A percentile compares a stretch with the other conserved stretches of the same genome.
phyloP scores from a whole-genome alignment of 2,797 vertebrate genomes.

The Neosalanx taihuensis region DNA sequence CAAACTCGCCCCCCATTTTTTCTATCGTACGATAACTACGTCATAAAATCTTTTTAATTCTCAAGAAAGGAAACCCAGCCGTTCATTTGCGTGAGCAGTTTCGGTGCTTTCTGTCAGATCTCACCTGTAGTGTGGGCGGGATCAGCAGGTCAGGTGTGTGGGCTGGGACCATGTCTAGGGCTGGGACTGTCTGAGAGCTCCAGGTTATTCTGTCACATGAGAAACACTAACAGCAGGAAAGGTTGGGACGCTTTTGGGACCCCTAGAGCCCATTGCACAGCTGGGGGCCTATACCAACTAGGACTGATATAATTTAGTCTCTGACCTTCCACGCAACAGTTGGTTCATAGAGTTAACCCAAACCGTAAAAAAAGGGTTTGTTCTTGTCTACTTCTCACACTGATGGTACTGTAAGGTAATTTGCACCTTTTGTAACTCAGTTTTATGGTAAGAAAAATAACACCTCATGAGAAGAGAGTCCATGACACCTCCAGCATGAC shows the following conservation, averaged over 20 bases:
- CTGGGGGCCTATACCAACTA: too few relatives aligned
- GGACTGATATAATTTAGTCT: too few relatives aligned
- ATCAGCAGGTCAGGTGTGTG: slow-evolving; percentile 21
- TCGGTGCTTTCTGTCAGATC: not conserved
- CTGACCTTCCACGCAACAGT: not conserved
- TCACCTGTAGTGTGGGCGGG: not conserved
- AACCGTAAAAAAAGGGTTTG: not conserved
- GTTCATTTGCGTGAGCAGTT: slow-evolving; percentile 18
- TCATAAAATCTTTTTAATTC: too few relatives aligned
- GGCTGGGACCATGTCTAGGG: slow-evolving; percentile 37
- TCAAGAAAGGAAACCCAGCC: too few relatives aligned
- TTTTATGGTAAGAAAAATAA: not conserved
- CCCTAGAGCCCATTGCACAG: too few relatives aligned
- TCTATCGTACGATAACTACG: not conserved
- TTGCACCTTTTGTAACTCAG: not conserved
- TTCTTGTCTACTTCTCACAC: not conserved
- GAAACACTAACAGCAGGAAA: not conserved
- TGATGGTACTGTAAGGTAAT: not conserved
- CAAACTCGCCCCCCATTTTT: not conserved
- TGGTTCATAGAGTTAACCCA: not conserved
- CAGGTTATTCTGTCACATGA: not conserved
- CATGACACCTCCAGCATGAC: not conserved
- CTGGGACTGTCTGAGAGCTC: slow-evolving; percentile 1
- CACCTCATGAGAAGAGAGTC: not conserved
- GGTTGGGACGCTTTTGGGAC: not conserved